Conservation (phyloP, 2,888 invertebrate species). For the Heteromyza rotundicornis region DNA sequence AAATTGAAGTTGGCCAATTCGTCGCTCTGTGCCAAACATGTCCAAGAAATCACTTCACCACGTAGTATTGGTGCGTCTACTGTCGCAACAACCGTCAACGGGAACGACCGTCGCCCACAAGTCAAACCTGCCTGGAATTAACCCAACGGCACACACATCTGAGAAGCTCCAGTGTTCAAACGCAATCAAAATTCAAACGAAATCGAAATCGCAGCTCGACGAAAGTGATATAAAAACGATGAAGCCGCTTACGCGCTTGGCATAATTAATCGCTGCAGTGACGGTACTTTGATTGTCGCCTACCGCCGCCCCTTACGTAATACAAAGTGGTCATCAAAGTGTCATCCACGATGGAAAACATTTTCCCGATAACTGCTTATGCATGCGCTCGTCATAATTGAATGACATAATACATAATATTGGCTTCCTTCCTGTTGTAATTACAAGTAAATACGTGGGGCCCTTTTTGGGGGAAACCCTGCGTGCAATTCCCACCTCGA, state of each 20-base stretch:
- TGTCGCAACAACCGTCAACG: not conserved
- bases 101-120: not conserved
- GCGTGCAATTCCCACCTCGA: too few species aligned
- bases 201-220: conserved; percentile 42
- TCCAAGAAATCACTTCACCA: not conserved
- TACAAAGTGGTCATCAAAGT: conserved; percentile 7
- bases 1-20: conserved; percentile 36
- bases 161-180: not conserved
- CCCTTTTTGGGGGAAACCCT: not conserved
- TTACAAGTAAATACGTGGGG: not conserved
- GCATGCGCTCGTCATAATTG: conserved; percentile 21
- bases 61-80: not conserved
- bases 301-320: too few species aligned
- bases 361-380: not conserved
- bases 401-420: not conserved
- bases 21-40: conserved; percentile 31
- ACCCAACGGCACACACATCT: too few species aligned
- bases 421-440: not conserved
- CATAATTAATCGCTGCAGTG: conserved; percentile 39
- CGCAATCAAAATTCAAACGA: conserved; percentile 34
- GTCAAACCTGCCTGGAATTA: conserved; percentile 16
- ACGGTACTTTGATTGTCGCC: too few species aligned
- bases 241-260: conserved; percentile 34
- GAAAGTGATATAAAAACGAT: conserved; percentile 41
- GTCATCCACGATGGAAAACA: not conserved